Evolutionary conservation across 2,113 vertebrate species (phyloP), one percentile per base, ranked within the genome.

Genomic region (Crocuta crocuta): DNA sequence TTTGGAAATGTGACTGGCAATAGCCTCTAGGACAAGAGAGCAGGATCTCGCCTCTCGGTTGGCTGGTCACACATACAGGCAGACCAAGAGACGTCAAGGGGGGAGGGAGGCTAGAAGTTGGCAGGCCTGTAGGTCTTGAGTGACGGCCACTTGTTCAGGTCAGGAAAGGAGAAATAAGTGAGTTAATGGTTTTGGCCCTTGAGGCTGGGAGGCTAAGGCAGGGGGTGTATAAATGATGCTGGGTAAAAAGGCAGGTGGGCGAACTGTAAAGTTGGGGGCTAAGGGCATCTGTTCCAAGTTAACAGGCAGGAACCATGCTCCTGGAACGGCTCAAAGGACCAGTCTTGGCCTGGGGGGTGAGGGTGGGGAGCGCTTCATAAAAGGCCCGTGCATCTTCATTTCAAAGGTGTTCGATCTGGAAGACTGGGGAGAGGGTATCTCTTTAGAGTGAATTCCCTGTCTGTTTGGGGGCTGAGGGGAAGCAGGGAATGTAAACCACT

Each of bases 171-270:
- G 97, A 97, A 85, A 81, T 82, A 65, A 97, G 92, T 24, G 2
- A 70, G 97, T 97, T 98, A 98, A 98, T 98, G 96, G 98, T 98
- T 98, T 98, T 97, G 98, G 98, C 98, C 98, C 94, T 97, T 97
- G 0, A 89, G 97, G 95, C 94, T 98, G 95, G 2, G 71, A 95
- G 95, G 97, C 97, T 93, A 94, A 45, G 96, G 53, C 21, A 31
- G 95, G 89, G 78, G 63, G 89, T 97, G 53, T 95, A 98, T 95
- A 98, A 98, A 98, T 74, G 92, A 81, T 35, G 81, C 92, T 94
- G 71, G 53, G 96, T 97, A 92, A 97, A 94, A 98, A 98, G 91
- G 98, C 98, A 99, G 99, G 98, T 98, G 98, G 96, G 91, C 82
- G 80, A 82, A 33, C 89, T 4, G 39, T 5, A 90, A 94, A 98